Conservation (phyloP, 1,140 invertebrate species). For the Onthophagus taurus region DNA sequence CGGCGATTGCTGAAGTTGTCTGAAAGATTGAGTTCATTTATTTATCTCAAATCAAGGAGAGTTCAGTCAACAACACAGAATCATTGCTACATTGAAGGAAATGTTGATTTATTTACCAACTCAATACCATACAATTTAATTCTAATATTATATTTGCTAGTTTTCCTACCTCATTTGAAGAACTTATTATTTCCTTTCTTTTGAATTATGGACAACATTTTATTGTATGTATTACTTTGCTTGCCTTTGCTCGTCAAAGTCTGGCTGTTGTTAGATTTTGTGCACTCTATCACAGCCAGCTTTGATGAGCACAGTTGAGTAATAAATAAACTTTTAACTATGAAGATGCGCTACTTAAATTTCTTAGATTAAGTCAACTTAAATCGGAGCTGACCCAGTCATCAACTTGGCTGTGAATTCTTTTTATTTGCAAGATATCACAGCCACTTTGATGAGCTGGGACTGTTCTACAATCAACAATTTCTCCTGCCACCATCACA, state of each 20-base stretch:
- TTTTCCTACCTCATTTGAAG: too few species aligned
- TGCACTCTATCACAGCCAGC: slow-evolving; percentile 71
- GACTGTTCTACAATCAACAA: slow-evolving; percentile 22
- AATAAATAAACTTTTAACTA: slow-evolving; percentile 16
- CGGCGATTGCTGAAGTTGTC: too few species aligned
- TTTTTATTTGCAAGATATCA: slow-evolving; percentile 53
- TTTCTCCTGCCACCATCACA: neutral
- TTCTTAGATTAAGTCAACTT: neutral
- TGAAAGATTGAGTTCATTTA: too few species aligned
- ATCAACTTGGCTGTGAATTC: slow-evolving; percentile 67
- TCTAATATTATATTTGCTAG: too few species aligned
- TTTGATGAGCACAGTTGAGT: slow-evolving; percentile 66
- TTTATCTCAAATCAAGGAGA: too few species aligned
- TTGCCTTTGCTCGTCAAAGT: slow-evolving; percentile 51
- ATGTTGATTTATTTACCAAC: too few species aligned
- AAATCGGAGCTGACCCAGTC: slow-evolving; percentile 43
- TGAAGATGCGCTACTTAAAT: neutral
- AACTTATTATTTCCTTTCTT: too few species aligned
- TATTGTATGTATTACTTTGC: too few species aligned
- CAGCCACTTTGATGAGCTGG: slow-evolving; percentile 74
- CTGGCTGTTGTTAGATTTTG: slow-evolving; percentile 61
- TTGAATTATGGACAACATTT: too few species aligned
- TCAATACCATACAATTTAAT: too few species aligned
- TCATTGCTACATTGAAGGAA: too few species aligned
- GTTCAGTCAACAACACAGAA: too few species aligned